Base-by-base conservation (phyloP, 2,797 vertebrate genomes). In the Gila robusta region DNA sequence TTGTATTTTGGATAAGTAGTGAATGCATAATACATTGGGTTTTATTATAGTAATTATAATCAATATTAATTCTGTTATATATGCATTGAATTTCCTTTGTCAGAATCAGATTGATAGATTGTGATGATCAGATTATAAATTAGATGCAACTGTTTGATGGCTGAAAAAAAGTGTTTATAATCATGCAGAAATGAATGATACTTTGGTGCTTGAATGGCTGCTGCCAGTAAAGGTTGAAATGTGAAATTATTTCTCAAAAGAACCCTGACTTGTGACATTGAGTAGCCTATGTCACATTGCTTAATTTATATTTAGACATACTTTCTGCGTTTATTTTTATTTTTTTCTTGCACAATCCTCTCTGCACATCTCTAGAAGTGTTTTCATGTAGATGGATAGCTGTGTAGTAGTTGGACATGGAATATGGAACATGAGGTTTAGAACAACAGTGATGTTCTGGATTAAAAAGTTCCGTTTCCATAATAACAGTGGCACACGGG, bases 401-500 rank as follows among this genome's bases (percentile, higher is more conserved):
- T 90, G 86, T 90, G 86, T 92, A 93, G 87, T 91, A 81, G 89
- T 82, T 89, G 91, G 87, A 85, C 90, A 90, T 91, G 67, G 85
- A 92, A 93, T 93, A 94, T 72, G 81, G 84, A 91, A 91, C 92
- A 93, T 95, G 86, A 94, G 19, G 41, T 56, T 83, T 62, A 84
- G 76, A 94, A 94, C 91, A 94, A 92, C 92, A 94, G 87, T 94
- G 94, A 94, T 91, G 88, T 89, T 89, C 86, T 88, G 84, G 92
- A 96, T 95, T 95, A 91, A 94, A 94, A 94, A 92, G 92, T 95
- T 95, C 91, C 89, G 91, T 94, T 94, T 93, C 87, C 86, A 89
- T 90, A 93, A 91, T 92, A 83, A 89, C 91, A 84, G 91, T 93
- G 94, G 93, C 94, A 93, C 92, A 90, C 91, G 81, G 91, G 91